These are phyloP conservation scores for Martes martes DNA, from an alignment of 2,113 vertebrate species.

Conservation along the genomic window DNA sequence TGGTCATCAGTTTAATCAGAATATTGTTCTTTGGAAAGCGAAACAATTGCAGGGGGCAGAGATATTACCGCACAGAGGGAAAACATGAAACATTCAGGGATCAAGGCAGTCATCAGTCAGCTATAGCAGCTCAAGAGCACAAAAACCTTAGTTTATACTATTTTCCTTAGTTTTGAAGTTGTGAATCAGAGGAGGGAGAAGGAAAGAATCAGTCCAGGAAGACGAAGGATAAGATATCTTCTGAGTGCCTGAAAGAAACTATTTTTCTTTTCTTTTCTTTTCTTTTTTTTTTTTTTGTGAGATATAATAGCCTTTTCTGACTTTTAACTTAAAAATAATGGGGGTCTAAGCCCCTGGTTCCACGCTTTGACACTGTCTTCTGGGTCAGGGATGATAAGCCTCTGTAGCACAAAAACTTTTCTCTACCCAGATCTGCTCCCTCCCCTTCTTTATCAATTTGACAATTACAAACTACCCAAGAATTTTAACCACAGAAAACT, in stretches of 20 bases:
- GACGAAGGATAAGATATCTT: not conserved
- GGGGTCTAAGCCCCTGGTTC: not conserved
- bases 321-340: not conserved
- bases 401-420: not conserved
- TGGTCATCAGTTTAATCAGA: not conserved
- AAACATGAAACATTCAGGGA: not conserved
- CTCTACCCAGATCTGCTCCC: not conserved
- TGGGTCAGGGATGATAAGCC: not conserved
- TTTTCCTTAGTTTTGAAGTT: not conserved
- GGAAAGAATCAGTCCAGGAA: not conserved
- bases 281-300: not conserved
- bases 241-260: not conserved
- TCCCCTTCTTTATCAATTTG: not conserved
- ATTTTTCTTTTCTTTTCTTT: not conserved
- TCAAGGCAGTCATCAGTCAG: not conserved
- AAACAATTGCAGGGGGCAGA: not conserved
- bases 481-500: not conserved
- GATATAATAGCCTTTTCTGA: not conserved
- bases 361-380: not conserved
- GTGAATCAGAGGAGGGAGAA: not conserved
- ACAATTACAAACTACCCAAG: not conserved
- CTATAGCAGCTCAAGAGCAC: not conserved
- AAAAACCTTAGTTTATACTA: not conserved
- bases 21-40: conserved; percentile 3
- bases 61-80: not conserved